A percentile compares a stretch with the other conserved stretches of the same genome.
phyloP scores from a whole-genome alignment of 1,140 invertebrate species.

The Copidosoma floridanum region DNA sequence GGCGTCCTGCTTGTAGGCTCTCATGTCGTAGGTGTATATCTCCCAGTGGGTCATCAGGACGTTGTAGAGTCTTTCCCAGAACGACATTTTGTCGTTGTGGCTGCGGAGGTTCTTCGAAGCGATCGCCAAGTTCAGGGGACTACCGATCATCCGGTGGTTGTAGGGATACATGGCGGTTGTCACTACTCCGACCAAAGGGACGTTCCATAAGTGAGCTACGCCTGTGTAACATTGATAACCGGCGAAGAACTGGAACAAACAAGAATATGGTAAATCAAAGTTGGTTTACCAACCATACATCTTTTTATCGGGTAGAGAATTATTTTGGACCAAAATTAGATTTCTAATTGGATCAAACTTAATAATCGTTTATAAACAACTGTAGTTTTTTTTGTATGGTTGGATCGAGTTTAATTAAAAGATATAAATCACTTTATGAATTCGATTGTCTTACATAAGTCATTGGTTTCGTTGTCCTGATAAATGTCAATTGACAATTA shows the following conservation, averaged over 20 bases:
- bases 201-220: conserved; percentile 57
- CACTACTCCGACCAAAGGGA: conserved; percentile 61
- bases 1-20: neutral
- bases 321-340: no score
- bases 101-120: conserved; percentile 59
- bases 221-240: conserved; percentile 50
- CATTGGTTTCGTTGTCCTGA: no score
- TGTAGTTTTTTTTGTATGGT: no score
- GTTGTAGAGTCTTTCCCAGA: conserved; percentile 4
- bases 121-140: conserved; percentile 60
- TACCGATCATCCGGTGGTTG: conserved; percentile 61
- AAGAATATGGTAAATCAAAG: no score
- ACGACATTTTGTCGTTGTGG: conserved; percentile 51
- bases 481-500: no score
- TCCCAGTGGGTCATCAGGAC: neutral
- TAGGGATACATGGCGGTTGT: conserved; percentile 62
- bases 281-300: no score
- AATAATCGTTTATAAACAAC: no score
- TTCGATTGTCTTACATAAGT: no score
- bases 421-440: no score
- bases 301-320: no score
- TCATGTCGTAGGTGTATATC: neutral
- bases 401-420: no score
- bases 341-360: no score
- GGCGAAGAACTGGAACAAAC: neutral